Base-by-base conservation (phyloP, 2,888 invertebrate genomes). In the Scrobipalpa costella region DNA sequence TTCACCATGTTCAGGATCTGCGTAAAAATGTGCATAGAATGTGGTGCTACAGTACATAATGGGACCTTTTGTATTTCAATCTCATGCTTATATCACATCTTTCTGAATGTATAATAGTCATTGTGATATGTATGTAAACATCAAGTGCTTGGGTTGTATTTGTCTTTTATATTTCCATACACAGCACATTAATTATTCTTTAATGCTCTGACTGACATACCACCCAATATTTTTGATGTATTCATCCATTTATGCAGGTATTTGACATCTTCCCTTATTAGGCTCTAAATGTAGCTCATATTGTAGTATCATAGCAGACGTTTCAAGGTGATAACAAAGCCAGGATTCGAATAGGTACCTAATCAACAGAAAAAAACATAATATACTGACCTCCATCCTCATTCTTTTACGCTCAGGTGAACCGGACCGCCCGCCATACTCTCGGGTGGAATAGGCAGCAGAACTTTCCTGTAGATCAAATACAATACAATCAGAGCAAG, bases 351-450 rank as follows among this genome's bases (percentile, higher is more conserved):
- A 58, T 58, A 8, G 13, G 13, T 47, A 52, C n/a, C 11, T 19
- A 58, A 58, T 15, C 13, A 58, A 58, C 17, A 52, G 19, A n/a
- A 33, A 58, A 11, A 58, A 15, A 34, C 34, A 21, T 8, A 38
- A 58, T 33, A 40, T 57, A 88, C 89, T 84, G 73, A 94, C 94
- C 92, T 94, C 94, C 72, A 93, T 88, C 75, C 94, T 92, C 84
- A 93, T 90, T 79, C 94, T 87, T 81, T 94, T 94, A 64, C 94
- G 88, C 58, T 94, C 94, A 57, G 94, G 94, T 62, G 94, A 94
- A 67, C 93, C 91, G 68, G 93, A 88, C 67, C 93, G 88, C 66
- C 89, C 85, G 70, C 91, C 90, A 80, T 92, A 92, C 64, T 93
- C 93, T 67, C 93, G 86, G 69, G 84, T 89, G 61, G 92, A 88